Conservation (phyloP, 2,113 vertebrate species). For the Xiphophorus hellerii region DNA sequence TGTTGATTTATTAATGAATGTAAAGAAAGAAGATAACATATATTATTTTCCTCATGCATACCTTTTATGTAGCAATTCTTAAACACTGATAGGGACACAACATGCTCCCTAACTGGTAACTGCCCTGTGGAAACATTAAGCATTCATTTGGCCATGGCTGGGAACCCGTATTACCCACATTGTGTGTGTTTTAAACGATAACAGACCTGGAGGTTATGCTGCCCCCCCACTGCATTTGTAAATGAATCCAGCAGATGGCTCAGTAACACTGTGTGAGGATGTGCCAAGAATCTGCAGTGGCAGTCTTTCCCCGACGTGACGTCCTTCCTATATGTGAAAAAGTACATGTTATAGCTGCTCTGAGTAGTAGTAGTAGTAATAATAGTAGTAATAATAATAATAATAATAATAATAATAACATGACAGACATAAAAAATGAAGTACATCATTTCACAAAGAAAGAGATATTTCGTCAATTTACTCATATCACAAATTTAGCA, state of each 20-base stretch:
- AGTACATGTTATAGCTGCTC: background rate
- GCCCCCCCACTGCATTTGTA: constrained; percentile 15
- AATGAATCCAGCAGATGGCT: constrained; percentile 63
- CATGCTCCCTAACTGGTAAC: too few species aligned
- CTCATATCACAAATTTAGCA: constrained; percentile 7
- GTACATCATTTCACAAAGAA: background rate
- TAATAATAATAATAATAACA: background rate
- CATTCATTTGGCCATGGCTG: too few species aligned
- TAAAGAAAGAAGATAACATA: too few species aligned
- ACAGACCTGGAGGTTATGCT: background rate
- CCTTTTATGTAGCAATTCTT: too few species aligned
- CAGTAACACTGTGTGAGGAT: constrained; percentile 4
- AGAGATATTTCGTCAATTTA: background rate
- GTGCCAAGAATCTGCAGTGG: background rate
- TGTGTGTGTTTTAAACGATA: too few species aligned
- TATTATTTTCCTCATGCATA: too few species aligned
- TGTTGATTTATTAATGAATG: too few species aligned
- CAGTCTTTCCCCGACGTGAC: background rate
- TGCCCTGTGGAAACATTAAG: too few species aligned
- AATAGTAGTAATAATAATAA: too few species aligned
- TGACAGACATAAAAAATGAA: background rate
- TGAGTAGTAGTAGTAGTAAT: background rate
- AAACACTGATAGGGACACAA: too few species aligned
- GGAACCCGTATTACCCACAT: too few species aligned
- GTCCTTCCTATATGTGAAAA: background rate